Evolutionary conservation across 2,113 vertebrate species (phyloP).

Genomic region (Podilymbus podiceps): DNA sequence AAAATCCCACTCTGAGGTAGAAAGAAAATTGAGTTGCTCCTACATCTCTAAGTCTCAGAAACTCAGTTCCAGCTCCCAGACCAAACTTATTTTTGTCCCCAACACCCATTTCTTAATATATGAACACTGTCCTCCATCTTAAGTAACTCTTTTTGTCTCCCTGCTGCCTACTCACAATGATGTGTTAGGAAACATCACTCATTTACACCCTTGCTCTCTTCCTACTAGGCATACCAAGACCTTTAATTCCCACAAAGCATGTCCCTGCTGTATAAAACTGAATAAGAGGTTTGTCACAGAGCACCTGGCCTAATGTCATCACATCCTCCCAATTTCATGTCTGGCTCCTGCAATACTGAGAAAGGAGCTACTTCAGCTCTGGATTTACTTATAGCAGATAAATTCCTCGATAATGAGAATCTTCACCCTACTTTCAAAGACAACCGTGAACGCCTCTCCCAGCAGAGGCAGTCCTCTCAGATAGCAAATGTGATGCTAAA

Average conservation of each 20-base stretch:
- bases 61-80: neutral
- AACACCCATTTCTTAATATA: neutral
- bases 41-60: neutral
- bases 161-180: neutral
- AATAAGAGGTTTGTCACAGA: neutral
- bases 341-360: neutral
- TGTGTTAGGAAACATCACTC: neutral
- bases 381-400: slow-evolving; percentile 15
- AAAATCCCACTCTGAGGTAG: neutral
- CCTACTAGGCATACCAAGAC: neutral
- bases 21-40: neutral
- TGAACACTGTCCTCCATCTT: neutral
- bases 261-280: neutral
- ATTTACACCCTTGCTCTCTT: neutral
- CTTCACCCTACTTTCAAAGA: neutral
- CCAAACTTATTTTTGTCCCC: neutral
- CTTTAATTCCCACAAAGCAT: neutral
- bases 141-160: neutral
- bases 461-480: neutral
- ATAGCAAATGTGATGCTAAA: neutral
- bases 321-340: neutral
- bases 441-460: neutral
- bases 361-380: neutral
- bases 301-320: neutral
- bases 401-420: neutral